Base-by-base conservation (phyloP, 1,140 invertebrate species). In the Papilio dardanus region DNA sequence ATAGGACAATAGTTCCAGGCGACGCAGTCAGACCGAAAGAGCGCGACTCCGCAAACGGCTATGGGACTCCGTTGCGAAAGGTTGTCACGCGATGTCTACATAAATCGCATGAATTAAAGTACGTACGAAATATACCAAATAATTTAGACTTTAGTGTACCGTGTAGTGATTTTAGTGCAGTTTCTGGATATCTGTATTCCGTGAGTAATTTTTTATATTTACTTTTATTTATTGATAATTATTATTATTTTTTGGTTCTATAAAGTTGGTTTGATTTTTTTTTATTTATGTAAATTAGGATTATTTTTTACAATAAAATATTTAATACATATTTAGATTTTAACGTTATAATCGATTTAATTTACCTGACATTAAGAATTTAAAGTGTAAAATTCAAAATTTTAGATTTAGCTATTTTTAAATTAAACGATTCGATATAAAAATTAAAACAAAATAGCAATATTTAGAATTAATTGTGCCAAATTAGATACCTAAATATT, bases 131-230 rank as follows among this genome's bases (percentile, higher is more conserved):
- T 62, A 67, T n/a, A 31, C 28, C n/a, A 35, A 67, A 30, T 67
- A 67, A 33, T 67, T 65, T 16, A 28, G 2, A 30, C n/a, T 10
- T 67, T 14, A 66, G 24, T 31, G 62, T 66, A 14, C 0, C 42
- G n/a, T 67, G 65, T n/a, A 35, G 65, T 67, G 65, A 7, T 19
- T 31, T 35, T 67, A 31, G 31, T 67, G 30, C 8, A 67, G 16
- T 67, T 67, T 31, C 28, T 67, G 65, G 65, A 67, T 67, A 67
- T 67, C n/a, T 67, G 33, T 35, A 8, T 19, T 35, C 5, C n/a
- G 65, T 67, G 35, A 67, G 65, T 67, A n/a, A 19, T 62, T 50
- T 50, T 50, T 19, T n/a, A n/a, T n/a, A n/a, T n/a, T n/a, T n/a
- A n/a, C n/a, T n/a, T n/a, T n/a, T n/a, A n/a, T n/a, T n/a, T n/a